Base-by-base conservation (phyloP, 1,140 invertebrate genomes). In the Ruditapes philippinarum region DNA sequence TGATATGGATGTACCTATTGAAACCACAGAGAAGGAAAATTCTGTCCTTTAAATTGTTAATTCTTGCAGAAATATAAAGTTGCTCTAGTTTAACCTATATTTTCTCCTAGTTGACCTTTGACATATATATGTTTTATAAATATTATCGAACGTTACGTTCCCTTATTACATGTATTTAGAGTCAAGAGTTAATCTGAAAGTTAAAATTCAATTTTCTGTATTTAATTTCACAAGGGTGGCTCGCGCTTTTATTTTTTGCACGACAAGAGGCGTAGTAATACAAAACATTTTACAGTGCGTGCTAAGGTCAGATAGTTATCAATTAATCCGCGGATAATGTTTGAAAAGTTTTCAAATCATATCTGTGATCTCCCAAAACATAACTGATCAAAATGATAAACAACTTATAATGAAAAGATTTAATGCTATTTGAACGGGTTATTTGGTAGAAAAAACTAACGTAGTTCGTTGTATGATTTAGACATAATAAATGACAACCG, bases 231-330 rank as follows among this genome's bases (percentile, higher is more conserved):
- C 65, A 31, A 70, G 22, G 38, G 65, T 38, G 65, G 17, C 2
- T 17, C 28, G 11, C 11, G 25, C 25, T 28, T 38, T 70, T 38
- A 40, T 70, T 36, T 31, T 70, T 40, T 40, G 65, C 38, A 70
- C 14, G 38, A 36, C 60, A 65, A 7, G 25, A 36, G 60, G 60
- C 31, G 60, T 65, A 65, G 65, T 38, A 70, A 70, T 70, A 70
- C 65, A 70, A 70, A 70, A 36, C 65, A 38, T 70, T 36, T 70
- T 70, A 40, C 36, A 25, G 33, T 70, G 65, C 65, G 65, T 70
- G 65, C 65, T 70, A 70, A 70, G 65, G 65, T 70, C 33, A 70
- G 65, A 70, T 70, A 70, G 65, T 38, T 70, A 70, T 70, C 65
- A 70, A 22, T 70, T 70, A 70, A 70, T 70, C 65, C 65, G 36